Evolutionary conservation across 2,888 invertebrate genomes (phyloP).

Genomic region (Dolichomitus sp.): DNA sequence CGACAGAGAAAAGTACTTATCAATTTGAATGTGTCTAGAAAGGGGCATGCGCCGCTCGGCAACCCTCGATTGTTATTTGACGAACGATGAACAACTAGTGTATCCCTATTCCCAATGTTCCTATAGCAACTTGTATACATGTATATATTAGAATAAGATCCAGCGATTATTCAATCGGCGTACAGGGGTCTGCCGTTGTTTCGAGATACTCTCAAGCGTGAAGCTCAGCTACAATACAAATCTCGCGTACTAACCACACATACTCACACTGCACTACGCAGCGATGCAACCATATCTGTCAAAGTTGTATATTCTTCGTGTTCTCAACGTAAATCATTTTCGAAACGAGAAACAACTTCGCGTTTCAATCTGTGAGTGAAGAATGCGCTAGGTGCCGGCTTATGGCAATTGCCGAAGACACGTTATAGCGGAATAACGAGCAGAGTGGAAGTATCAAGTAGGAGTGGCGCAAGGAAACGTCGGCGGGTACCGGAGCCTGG

Average conservation of each 20-base stretch:
- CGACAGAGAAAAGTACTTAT: not conserved
- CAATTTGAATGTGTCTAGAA: not conserved
- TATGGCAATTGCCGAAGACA: not conserved
- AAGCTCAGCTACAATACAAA: constrained; percentile 2
- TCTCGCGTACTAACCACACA: not conserved
- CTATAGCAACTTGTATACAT: constrained; percentile 13
- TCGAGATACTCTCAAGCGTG: constrained; percentile 13
- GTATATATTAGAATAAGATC: constrained; percentile 20
- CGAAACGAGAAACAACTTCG: not conserved
- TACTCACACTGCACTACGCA: not conserved
- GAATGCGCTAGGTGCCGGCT: not conserved
- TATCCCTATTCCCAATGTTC: constrained; percentile 5
- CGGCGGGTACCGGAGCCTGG: constrained; percentile 1
- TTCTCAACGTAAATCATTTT: not conserved
- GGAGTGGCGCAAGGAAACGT: constrained; percentile 21
- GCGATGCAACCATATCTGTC: constrained; percentile 3
- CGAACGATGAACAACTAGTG: not conserved
- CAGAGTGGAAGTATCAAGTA: not conserved
- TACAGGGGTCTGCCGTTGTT: constrained; percentile 2
- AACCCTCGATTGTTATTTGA: constrained; percentile 30
- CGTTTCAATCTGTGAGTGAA: not conserved
- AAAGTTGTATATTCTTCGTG: not conserved
- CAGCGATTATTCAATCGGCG: constrained; percentile 35
- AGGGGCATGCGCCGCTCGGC: not conserved
- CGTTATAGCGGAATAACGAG: not conserved